phyloP scores from a whole-genome alignment of 92 coral and sea anemone species.

The Bergia puertoricense region DNA sequence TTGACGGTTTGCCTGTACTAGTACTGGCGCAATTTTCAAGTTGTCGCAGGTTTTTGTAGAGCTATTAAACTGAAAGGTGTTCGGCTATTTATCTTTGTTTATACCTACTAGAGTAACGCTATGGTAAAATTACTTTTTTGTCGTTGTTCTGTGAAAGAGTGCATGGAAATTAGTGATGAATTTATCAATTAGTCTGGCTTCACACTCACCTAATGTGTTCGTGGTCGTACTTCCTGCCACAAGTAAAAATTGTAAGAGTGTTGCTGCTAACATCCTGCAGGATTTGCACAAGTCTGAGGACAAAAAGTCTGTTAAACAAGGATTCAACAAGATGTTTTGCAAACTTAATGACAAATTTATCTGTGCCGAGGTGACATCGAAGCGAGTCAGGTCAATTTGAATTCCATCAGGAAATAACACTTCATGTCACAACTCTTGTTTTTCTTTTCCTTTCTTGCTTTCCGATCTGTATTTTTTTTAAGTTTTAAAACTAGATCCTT shows the following conservation, averaged over 20 bases:
- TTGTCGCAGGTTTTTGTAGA: no score
- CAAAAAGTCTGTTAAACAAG: background rate
- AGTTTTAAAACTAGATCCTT: background rate
- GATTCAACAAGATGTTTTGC: background rate
- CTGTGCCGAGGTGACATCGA: no score
- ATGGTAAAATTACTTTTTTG: background rate
- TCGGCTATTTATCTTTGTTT: no score
- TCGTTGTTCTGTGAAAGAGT: background rate
- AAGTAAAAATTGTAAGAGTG: background rate
- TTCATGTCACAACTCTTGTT: background rate
- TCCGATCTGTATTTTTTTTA: background rate
- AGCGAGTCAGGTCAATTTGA: background rate
- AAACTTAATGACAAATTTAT: no score
- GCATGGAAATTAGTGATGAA: background rate
- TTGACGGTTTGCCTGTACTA: no score
- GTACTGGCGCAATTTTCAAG: no score
- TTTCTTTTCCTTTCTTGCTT: background rate
- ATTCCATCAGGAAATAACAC: background rate
- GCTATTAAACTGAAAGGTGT: no score
- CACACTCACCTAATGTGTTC: background rate
- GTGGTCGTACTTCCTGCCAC: background rate
- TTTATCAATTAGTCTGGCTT: background rate
- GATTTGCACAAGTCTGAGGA: background rate
- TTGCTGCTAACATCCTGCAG: background rate
- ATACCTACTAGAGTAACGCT: background rate